Conservation (phyloP, 2,888 invertebrate genomes). For the Catocala nupta region DNA sequence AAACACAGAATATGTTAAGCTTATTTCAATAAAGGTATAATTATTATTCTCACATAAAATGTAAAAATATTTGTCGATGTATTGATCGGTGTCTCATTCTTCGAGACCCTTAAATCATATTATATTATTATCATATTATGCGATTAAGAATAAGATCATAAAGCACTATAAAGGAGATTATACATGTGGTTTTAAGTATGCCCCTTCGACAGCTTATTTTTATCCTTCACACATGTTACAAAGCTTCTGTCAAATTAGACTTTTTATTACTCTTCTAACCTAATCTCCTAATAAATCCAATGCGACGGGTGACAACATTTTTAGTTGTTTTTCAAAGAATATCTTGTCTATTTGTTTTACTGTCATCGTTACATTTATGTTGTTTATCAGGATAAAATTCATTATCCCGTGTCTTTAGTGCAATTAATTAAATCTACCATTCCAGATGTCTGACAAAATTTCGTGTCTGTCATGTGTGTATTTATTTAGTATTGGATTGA, state of each 20-base stretch:
- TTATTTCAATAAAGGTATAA: too few relatives aligned
- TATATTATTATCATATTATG: too few relatives aligned
- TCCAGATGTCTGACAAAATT: background rate
- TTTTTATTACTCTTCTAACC: constrained; percentile 69
- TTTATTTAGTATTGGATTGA: background rate
- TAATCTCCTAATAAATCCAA: constrained; percentile 74
- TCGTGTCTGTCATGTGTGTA: background rate
- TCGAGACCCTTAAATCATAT: too few relatives aligned
- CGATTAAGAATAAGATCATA: constrained; percentile 13
- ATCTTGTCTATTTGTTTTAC: constrained; percentile 45
- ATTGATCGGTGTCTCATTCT: too few relatives aligned
- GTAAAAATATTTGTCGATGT: too few relatives aligned
- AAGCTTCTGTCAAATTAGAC: constrained; percentile 67
- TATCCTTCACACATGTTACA: constrained; percentile 71
- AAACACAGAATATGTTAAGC: too few relatives aligned
- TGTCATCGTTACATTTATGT: constrained; percentile 36
- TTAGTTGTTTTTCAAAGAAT: constrained; percentile 29
- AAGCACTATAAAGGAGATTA: constrained; percentile 35
- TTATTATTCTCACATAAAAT: too few relatives aligned
- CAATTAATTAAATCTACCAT: background rate
- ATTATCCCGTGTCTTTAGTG: background rate
- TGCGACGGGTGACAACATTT: constrained; percentile 46
- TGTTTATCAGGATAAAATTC: constrained; percentile 10
- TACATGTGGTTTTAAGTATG: constrained; percentile 48
- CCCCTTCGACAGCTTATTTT: constrained; percentile 61